phyloP scores from a whole-genome alignment of 2,888 invertebrate genomes.

The Spodoptera exigua region DNA sequence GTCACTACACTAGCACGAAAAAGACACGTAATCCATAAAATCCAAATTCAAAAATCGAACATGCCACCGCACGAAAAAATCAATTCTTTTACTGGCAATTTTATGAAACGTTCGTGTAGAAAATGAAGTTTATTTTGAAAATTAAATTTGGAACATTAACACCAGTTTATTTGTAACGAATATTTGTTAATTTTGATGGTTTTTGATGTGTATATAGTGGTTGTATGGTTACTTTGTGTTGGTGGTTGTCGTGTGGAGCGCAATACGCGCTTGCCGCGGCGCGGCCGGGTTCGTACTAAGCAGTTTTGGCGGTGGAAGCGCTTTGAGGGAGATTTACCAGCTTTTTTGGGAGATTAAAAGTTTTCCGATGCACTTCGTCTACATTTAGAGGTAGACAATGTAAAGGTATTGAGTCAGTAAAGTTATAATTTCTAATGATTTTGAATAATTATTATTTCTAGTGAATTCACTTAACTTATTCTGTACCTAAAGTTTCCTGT shows the following conservation, averaged over 20 bases:
- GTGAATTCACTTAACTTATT: too few relatives aligned
- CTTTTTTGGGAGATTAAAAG: slow-evolving; percentile 58
- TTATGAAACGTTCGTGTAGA: slow-evolving; percentile 46
- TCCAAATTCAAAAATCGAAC: slow-evolving; percentile 62
- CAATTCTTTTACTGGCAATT: slow-evolving; percentile 74
- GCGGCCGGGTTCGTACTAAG: slow-evolving; percentile 80
- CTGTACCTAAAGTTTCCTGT: too few relatives aligned
- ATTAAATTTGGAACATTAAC: slow-evolving; percentile 21
- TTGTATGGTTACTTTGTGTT: slow-evolving; percentile 62
- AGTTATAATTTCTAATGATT: too few relatives aligned
- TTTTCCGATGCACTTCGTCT: slow-evolving; percentile 49
- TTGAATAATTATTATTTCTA: too few relatives aligned
- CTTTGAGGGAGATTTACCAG: slow-evolving; percentile 51
- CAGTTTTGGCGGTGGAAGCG: slow-evolving; percentile 56
- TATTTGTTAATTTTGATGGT: slow-evolving; percentile 32
- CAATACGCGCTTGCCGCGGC: slow-evolving; percentile 79
- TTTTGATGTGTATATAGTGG: slow-evolving; percentile 26
- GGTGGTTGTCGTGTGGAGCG: slow-evolving; percentile 63
- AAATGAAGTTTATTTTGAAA: slow-evolving; percentile 28
- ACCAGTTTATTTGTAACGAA: slow-evolving; percentile 55
- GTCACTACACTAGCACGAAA: not conserved
- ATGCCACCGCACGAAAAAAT: slow-evolving; percentile 72
- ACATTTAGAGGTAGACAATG: not conserved
- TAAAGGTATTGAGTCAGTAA: too few relatives aligned
- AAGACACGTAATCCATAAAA: slow-evolving; percentile 24